Evolutionary conservation across 2,888 invertebrate genomes (phyloP).

Genomic region (Dryobotodes eremita): DNA sequence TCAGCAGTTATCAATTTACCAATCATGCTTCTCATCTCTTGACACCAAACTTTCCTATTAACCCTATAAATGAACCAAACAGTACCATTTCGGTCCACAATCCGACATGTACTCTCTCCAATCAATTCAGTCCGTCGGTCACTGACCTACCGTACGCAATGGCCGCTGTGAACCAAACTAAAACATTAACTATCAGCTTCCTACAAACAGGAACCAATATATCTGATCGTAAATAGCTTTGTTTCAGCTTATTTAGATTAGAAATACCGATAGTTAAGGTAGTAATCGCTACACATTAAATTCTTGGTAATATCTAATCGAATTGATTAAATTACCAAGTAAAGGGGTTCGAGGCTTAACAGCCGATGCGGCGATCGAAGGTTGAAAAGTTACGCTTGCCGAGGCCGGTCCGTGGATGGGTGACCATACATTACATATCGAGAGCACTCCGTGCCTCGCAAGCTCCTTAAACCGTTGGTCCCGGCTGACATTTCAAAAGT

Average conservation of each 20-base stretch:
- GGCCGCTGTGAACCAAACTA: constrained; percentile 40
- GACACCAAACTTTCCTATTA: neutral
- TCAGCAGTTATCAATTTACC: neutral
- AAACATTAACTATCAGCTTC: constrained; percentile 43
- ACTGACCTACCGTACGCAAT: constrained; percentile 71
- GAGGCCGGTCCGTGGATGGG: too few species aligned
- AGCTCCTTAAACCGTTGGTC: neutral
- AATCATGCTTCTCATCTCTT: neutral
- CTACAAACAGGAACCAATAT: constrained; percentile 25
- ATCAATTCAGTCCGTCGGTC: constrained; percentile 64
- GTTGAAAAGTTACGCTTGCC: neutral
- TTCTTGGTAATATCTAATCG: neutral
- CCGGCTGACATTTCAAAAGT: neutral
- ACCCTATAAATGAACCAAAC: constrained; percentile 9
- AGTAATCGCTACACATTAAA: constrained; percentile 15
- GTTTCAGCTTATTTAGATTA: constrained; percentile 46
- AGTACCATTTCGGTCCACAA: constrained; percentile 34
- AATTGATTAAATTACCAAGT: constrained; percentile 8
- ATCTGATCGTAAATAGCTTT: constrained; percentile 45
- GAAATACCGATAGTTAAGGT: constrained; percentile 23
- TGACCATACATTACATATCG: neutral
- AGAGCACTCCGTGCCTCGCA: neutral
- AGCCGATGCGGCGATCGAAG: neutral
- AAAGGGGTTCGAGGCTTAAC: constrained; percentile 8
- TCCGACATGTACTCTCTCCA: constrained; percentile 15